Conservation (phyloP, 2,113 vertebrate species). For the Percina caprodes region DNA sequence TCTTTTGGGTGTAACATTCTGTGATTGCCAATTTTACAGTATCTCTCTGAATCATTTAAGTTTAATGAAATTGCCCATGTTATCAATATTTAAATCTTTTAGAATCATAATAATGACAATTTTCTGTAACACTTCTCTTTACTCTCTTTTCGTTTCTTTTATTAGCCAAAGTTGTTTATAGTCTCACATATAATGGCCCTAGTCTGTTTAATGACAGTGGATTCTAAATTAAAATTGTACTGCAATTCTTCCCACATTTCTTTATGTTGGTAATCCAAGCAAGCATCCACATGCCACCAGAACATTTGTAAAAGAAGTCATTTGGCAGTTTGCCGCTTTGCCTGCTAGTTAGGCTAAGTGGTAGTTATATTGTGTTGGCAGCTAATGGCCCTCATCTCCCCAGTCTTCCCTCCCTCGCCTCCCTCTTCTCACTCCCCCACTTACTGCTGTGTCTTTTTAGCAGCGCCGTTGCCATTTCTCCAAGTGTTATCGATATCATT, state of each 20-base stretch:
- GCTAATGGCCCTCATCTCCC: slow-evolving; percentile 72
- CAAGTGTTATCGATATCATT: slow-evolving; percentile 80
- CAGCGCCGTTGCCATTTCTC: slow-evolving; percentile 72
- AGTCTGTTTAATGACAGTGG: slow-evolving; percentile 42
- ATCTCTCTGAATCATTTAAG: too few relatives aligned
- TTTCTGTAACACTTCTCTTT: neutral
- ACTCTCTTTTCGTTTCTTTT: neutral
- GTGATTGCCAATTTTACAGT: neutral
- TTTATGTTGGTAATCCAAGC: slow-evolving; percentile 47
- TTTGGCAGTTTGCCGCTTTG: slow-evolving; percentile 69
- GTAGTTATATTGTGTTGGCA: slow-evolving; percentile 74
- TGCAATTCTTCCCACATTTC: slow-evolving; percentile 43
- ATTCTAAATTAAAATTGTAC: slow-evolving; percentile 48
- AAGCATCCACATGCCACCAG: slow-evolving; percentile 55
- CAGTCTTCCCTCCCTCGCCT: slow-evolving; percentile 59
- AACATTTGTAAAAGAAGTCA: slow-evolving; percentile 62
- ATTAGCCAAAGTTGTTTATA: neutral
- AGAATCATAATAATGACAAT: neutral
- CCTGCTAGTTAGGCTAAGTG: slow-evolving; percentile 74
- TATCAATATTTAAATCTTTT: neutral
- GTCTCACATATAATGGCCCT: neutral
- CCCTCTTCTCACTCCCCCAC: slow-evolving; percentile 65
- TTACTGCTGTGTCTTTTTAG: slow-evolving; percentile 77
- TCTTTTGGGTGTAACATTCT: neutral
- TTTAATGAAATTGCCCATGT: neutral